phyloP scores from a whole-genome alignment of 2,113 vertebrate genomes.

The Falco punctatus region DNA sequence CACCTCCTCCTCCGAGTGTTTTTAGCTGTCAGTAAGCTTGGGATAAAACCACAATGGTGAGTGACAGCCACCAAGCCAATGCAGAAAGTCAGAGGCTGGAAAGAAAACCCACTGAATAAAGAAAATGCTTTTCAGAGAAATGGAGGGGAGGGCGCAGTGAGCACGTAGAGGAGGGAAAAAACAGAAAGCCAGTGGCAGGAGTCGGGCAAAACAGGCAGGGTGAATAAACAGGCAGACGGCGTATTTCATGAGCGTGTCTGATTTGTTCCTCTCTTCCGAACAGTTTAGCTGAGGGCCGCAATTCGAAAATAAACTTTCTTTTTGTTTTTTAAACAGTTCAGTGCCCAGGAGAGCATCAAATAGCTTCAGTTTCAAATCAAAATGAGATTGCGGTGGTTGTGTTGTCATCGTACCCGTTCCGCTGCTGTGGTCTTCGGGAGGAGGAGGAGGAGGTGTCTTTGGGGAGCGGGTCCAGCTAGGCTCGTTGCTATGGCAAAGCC shows the following conservation, averaged over 20 bases:
- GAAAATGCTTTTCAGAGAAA: background rate
- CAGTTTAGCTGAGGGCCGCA: background rate
- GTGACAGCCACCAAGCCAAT: background rate
- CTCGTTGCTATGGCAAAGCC: slow-evolving; percentile 65
- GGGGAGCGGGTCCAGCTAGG: slow-evolving; percentile 57
- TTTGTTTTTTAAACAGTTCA: slow-evolving; percentile 51
- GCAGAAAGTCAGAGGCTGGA: background rate
- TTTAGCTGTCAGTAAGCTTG: background rate
- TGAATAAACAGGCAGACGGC: background rate
- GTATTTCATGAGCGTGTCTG: background rate
- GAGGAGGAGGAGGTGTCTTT: slow-evolving; percentile 53
- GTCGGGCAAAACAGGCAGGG: background rate
- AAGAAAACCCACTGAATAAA: background rate
- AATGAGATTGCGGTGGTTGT: background rate
- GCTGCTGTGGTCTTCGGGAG: slow-evolving; percentile 51
- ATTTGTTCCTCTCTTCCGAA: background rate
- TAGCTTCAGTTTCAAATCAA: slow-evolving; percentile 11
- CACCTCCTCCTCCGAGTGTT: background rate
- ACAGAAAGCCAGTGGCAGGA: background rate
- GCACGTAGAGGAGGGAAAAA: background rate
- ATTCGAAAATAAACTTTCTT: slow-evolving; percentile 40
- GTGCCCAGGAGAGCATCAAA: slow-evolving; percentile 30
- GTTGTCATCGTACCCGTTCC: slow-evolving; percentile 55
- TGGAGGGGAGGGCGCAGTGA: background rate
- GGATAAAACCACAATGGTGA: background rate